Evolutionary conservation across 2,797 vertebrate species (phyloP), one percentile per base, ranked within the genome.

Genomic region (Clamator glandarius): DNA sequence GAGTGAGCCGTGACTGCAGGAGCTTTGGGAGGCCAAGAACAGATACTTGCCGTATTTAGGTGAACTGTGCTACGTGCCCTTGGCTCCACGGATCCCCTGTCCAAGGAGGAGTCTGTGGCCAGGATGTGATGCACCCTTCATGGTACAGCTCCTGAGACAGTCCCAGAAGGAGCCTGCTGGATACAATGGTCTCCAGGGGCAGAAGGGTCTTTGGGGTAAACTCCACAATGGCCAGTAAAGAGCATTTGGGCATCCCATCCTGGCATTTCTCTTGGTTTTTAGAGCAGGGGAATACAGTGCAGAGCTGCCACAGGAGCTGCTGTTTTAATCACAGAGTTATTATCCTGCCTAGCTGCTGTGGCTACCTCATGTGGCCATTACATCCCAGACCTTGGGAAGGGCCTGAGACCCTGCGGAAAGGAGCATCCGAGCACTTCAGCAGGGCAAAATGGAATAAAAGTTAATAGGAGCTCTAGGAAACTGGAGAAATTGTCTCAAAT

Each of bases 321-420:
- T 4, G 5, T 72, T 70, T 77, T 42, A n/a, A 39, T 13, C 8
- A 50, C 12, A 25, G 18, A 0, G 0, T 11, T 19, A 12, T 51
- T 17, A 26, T 28, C 36, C n/a, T 2, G 16, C 14, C 17, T 33
- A 21, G 67, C 31, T 76, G 28, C 15, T 50, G 18, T 33, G 16
- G 11, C 44, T 50, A 26, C 7, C 17, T 74, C 3, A 1, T 6
- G 3, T 4, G 10, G 12, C 26, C 36, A 10, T 55, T 54, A 50
- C 3, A 15, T 2, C 50, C 31, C n/a, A 75, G 36, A 39, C 19
- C 19, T 68, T 24, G 31, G 51, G 54, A 82, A 82, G 7, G 33
- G 23, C 14, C n/a, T 62, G 39, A 33, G 5, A 39, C 8, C 8
- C 75, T 66, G 33, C 39, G 18, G 35, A 72, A 21, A 91, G 21